Conservation (phyloP, 2,113 vertebrate genomes). For the Myotis brandtii region DNA sequence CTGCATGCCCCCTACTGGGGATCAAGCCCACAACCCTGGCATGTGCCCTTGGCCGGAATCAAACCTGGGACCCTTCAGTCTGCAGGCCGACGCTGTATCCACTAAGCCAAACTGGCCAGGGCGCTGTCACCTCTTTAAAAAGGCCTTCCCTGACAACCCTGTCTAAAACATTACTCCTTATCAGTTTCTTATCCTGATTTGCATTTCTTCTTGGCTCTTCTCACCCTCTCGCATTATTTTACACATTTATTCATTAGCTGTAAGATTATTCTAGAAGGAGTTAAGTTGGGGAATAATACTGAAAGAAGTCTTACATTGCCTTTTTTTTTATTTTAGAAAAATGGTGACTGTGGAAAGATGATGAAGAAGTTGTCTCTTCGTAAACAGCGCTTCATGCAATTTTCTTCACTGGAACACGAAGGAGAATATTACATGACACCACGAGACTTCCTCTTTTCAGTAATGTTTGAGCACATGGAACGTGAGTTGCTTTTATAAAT, state of each 20-base stretch:
- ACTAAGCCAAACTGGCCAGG: too few relatives aligned
- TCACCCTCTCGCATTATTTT: neutral
- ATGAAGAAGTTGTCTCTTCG: constrained; percentile 83
- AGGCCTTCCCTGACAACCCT: neutral
- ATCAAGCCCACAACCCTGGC: too few relatives aligned
- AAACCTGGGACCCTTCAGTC: too few relatives aligned
- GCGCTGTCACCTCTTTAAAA: neutral
- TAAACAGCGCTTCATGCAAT: constrained; percentile 93
- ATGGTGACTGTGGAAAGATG: constrained; percentile 62
- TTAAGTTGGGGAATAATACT: neutral
- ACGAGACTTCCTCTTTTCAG: constrained; percentile 96
- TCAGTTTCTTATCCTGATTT: neutral
- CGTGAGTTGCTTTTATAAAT: constrained; percentile 88
- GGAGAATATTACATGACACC: constrained; percentile 97
- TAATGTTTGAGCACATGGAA: constrained; percentile 93
- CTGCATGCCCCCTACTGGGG: too few relatives aligned
- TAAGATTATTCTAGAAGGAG: neutral
- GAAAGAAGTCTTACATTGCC: neutral
- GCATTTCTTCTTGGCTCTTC: neutral
- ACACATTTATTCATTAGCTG: neutral
- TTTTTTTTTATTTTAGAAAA: constrained; percentile 80
- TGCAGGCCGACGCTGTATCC: too few relatives aligned
- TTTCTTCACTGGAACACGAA: constrained; percentile 92
- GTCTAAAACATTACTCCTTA: neutral
- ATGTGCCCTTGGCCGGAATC: too few relatives aligned